Conservation (phyloP, 1,140 invertebrate species). For the Seison nebaliae region DNA sequence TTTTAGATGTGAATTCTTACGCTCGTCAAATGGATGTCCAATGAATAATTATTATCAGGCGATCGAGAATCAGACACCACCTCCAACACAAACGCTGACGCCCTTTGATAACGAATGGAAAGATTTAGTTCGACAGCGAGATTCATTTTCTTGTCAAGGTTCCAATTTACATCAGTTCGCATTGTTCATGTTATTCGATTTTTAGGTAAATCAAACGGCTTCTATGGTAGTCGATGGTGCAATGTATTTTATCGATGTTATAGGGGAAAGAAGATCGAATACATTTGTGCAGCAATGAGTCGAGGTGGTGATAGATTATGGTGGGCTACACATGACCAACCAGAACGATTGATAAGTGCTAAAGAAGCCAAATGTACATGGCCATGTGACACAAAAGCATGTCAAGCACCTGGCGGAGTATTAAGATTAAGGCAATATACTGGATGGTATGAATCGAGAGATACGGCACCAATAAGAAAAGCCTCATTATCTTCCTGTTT, state of each 20-base stretch:
- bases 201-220: constrained; percentile 1
- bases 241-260: constrained; percentile 12
- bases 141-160: constrained; percentile 4
- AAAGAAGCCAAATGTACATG: constrained; percentile 9
- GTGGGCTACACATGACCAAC: constrained; percentile 9
- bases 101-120: background rate
- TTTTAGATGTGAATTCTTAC: constrained; percentile 7
- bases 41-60: background rate
- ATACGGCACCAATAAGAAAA: background rate
- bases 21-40: background rate
- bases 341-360: no score
- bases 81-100: background rate
- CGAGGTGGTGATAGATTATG: constrained; percentile 5
- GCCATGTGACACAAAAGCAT: constrained; percentile 10
- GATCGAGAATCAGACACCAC: background rate
- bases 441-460: constrained; percentile 1
- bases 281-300: constrained; percentile 10
- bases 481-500: constrained; percentile 2
- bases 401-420: constrained; percentile 5
- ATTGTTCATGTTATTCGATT: background rate
- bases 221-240: constrained; percentile 11
- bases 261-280: constrained; percentile 2
- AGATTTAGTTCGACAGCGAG: background rate
- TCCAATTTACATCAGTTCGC: background rate
- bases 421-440: background rate